These are phyloP conservation scores for Sternarchorhynchus goeldii DNA, from an alignment of 2,797 vertebrate species.

Conservation along the genomic window DNA sequence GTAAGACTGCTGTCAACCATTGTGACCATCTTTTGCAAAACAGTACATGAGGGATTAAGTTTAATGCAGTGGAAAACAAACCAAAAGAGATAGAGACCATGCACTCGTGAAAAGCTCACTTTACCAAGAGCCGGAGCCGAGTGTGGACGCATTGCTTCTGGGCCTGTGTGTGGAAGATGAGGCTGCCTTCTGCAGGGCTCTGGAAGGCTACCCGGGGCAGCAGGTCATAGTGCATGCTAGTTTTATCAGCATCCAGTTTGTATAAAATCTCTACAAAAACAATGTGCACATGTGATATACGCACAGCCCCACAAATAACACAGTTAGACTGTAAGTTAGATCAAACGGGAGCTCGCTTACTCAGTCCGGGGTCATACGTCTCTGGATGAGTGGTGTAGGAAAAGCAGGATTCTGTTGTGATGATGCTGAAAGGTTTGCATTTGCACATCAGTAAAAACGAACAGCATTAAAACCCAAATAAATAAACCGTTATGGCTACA, in stretches of 20 bases:
- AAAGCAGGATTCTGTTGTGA: constrained; percentile 83
- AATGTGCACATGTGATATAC: constrained; percentile 23
- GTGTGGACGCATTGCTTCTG: constrained; percentile 70
- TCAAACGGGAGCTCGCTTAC: constrained; percentile 74
- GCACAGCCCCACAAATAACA: neutral
- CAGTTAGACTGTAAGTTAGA: neutral
- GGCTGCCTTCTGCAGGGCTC: constrained; percentile 60
- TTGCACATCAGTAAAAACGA: constrained; percentile 2
- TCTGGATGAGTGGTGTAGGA: constrained; percentile 78
- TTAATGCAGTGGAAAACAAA: neutral
- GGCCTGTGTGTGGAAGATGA: constrained; percentile 74
- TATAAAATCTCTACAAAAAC: constrained; percentile 75
- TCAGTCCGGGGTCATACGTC: constrained; percentile 78
- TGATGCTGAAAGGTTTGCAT: constrained; percentile 62
- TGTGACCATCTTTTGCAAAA: too few relatives aligned
- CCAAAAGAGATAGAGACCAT: neutral
- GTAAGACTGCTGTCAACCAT: too few relatives aligned
- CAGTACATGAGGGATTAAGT: too few relatives aligned
- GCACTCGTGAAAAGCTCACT: neutral
- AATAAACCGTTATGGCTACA: neutral
- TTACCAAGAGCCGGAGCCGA: constrained; percentile 80
- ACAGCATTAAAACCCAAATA: neutral
- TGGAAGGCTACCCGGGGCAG: constrained; percentile 76
- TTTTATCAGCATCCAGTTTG: constrained; percentile 79
- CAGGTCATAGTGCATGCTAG: constrained; percentile 71